Base-by-base conservation (phyloP, 1,140 invertebrate species). In the Lutraria rhynchaena region DNA sequence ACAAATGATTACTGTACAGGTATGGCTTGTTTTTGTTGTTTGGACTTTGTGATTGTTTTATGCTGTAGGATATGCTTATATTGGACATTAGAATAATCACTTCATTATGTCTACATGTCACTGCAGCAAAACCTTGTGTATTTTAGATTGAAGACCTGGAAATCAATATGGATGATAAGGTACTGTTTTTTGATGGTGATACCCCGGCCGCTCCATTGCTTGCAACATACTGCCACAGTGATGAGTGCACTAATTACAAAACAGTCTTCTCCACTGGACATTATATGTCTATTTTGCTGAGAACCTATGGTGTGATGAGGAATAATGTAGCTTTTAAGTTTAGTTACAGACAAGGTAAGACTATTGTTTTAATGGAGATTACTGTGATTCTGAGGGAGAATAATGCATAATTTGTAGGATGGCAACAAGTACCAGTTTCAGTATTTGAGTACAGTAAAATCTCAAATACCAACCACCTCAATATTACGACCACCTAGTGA, bases 101-200 rank as follows among this genome's bases (percentile, higher is more conserved):
- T n/a, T n/a, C n/a, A n/a, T n/a, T n/a, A n/a, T n/a, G n/a, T n/a
- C n/a, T n/a, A n/a, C n/a, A n/a, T n/a, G n/a, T n/a, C n/a, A n/a
- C n/a, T n/a, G n/a, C n/a, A n/a, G n/a, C n/a, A n/a, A n/a, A n/a
- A n/a, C n/a, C n/a, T 53, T 29, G 53, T 46, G 35, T 37, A 27
- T 51, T 41, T 17, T 71, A 81, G 77, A 58, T 81, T 11, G 41
- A 44, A 29, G 31, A 51, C 31, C 37, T 81, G 1, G 5, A 73
- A n/a, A 27, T 81, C 1, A 70, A 65, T 29, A 44, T 55, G 29
- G 37, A 27, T 37, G 78, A 81, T n/a, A 0, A 2, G 2, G 46
- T 81, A 4, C 27, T 41, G 37, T 73, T 81, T 35, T 81, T 73
- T 41, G 78, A 74, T 65, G 78, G 69, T n/a, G 58, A 65, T n/a